Conservation (phyloP, 2,797 vertebrate species). For the Echeneis naucrates region DNA sequence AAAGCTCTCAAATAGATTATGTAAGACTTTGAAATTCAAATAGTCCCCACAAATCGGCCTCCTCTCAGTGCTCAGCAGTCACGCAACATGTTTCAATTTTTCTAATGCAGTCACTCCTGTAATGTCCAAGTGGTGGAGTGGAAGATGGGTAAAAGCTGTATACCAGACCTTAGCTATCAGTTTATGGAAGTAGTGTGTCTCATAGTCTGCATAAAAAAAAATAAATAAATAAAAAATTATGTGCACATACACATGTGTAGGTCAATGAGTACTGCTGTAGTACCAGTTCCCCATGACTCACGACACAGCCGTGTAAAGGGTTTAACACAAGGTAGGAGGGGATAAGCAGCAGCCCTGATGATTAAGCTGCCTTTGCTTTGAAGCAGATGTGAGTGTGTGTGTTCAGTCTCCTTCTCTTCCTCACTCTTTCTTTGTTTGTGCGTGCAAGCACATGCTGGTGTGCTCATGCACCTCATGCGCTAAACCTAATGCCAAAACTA, state of each 20-base stretch:
- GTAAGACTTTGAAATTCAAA: slow-evolving; percentile 52
- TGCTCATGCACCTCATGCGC: slow-evolving; percentile 33
- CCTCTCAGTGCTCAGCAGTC: slow-evolving; percentile 48
- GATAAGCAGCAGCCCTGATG: slow-evolving; percentile 76
- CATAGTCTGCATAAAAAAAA: slow-evolving; percentile 3
- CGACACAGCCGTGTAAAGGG: slow-evolving; percentile 76
- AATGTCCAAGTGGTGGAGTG: slow-evolving; percentile 23
- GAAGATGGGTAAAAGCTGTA: slow-evolving; percentile 19
- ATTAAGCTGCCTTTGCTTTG: slow-evolving; percentile 73
- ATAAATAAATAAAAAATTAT: too few relatives aligned
- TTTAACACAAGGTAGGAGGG: slow-evolving; percentile 81
- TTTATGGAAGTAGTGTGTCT: slow-evolving; percentile 34
- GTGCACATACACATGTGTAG: slow-evolving; percentile 22
- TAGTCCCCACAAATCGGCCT: slow-evolving; percentile 42
- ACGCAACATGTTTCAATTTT: slow-evolving; percentile 39
- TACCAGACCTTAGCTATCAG: slow-evolving; percentile 28
- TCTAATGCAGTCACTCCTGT: slow-evolving; percentile 19
- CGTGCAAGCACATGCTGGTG: slow-evolving; percentile 42
- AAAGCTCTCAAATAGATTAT: slow-evolving; percentile 49
- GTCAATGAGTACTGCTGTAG: slow-evolving; percentile 40
- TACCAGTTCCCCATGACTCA: slow-evolving; percentile 77
- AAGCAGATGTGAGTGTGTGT: slow-evolving; percentile 68
- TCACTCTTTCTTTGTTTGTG: slow-evolving; percentile 28
- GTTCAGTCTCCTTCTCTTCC: slow-evolving; percentile 29
- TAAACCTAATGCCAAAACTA: slow-evolving; percentile 68